Evolutionary conservation across 1,140 invertebrate species (phyloP).

Genomic region (Antheraea mylitta): DNA sequence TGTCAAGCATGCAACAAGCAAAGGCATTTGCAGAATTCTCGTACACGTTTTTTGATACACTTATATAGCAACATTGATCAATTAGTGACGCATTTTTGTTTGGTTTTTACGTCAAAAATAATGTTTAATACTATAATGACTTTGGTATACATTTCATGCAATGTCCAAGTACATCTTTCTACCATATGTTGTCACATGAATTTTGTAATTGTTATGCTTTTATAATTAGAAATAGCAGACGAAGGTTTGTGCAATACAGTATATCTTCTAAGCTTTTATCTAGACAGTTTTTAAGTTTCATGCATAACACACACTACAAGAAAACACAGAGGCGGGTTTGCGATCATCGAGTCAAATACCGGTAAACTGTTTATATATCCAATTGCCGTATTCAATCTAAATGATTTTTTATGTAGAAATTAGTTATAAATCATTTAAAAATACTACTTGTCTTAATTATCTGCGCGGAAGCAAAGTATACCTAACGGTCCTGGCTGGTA

Average conservation of each 20-base stretch:
- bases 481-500: conserved; percentile 43
- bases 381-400: conserved; percentile 3
- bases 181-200: no score
- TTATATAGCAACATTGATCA: neutral
- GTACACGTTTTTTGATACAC: neutral
- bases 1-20: conserved; percentile 38
- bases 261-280: neutral
- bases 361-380: conserved; percentile 20
- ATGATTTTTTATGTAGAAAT: neutral
- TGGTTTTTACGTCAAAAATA: no score
- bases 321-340: conserved; percentile 63
- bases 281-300: conserved; percentile 31
- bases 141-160: neutral
- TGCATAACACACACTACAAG: conserved; percentile 58
- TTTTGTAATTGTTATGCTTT: neutral
- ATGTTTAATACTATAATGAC: no score
- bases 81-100: neutral
- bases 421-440: conserved; percentile 2
- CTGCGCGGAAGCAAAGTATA: conserved; percentile 51
- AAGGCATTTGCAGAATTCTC: conserved; percentile 23
- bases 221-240: neutral
- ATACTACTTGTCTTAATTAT: conserved; percentile 23
- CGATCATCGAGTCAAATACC: conserved; percentile 66
- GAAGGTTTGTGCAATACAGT: neutral
- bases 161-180: neutral